Conservation (phyloP, 2,888 invertebrate genomes). For the Drosophila mettleri region DNA sequence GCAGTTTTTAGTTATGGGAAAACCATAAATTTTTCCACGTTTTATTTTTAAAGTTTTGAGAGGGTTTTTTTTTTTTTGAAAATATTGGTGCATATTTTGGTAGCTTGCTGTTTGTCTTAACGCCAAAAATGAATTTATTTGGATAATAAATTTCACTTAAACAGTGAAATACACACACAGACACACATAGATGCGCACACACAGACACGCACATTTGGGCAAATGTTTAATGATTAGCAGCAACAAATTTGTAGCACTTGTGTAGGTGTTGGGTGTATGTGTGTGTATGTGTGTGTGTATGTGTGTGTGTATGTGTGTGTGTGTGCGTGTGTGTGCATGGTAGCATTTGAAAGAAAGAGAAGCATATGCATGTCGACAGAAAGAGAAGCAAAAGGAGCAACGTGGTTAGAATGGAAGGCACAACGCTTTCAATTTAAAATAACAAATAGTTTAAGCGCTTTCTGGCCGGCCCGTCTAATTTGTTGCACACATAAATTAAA, state of each 20-base stretch:
- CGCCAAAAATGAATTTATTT: conserved; percentile 38
- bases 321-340: background rate
- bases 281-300: background rate
- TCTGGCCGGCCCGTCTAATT: conserved; percentile 66
- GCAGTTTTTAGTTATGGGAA: too few relatives aligned
- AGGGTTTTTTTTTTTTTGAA: background rate
- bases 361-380: background rate
- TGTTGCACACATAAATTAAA: conserved; percentile 77
- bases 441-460: conserved; percentile 66
- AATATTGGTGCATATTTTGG: background rate
- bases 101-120: background rate
- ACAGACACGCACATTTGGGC: conserved; percentile 4
- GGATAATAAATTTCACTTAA: conserved; percentile 50
- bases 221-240: conserved; percentile 61
- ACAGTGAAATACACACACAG: conserved; percentile 10
- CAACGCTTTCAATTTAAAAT: conserved; percentile 62
- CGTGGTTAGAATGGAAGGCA: background rate
- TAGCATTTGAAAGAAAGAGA: background rate
- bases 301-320: background rate
- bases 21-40: background rate
- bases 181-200: background rate
- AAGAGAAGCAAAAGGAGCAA: background rate
- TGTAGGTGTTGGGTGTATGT: background rate
- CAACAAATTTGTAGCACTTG: conserved; percentile 38
- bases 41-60: background rate